These are phyloP conservation scores for Catharus ustulatus DNA, from an alignment of 2,797 vertebrate genomes.

Conservation along the genomic window DNA sequence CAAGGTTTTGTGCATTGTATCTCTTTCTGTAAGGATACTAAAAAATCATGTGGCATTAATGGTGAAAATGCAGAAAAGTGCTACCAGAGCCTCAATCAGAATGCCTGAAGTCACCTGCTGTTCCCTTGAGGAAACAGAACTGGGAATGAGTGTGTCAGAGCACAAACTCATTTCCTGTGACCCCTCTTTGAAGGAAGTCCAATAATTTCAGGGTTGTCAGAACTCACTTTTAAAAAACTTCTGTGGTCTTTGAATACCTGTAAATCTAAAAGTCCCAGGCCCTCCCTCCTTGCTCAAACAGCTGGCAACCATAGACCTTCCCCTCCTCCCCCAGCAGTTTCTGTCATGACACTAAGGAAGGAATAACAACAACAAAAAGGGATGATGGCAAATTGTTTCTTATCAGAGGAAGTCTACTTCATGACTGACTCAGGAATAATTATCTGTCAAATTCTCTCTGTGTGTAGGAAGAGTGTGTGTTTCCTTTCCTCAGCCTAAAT, in stretches of 20 bases:
- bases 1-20: not conserved
- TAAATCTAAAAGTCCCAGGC: not conserved
- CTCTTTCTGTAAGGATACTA: not conserved
- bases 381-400: constrained; percentile 8
- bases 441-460: constrained; percentile 12
- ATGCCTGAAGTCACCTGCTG: not conserved
- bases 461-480: not conserved
- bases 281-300: not conserved
- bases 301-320: not conserved
- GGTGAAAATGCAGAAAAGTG: not conserved
- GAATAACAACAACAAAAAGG: not conserved
- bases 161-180: not conserved
- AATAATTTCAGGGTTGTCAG: not conserved
- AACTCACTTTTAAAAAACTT: not conserved
- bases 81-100: not conserved
- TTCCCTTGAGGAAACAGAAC: not conserved
- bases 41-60: not conserved
- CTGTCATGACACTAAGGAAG: not conserved
- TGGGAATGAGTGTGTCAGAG: not conserved
- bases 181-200: not conserved
- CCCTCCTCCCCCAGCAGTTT: not conserved
- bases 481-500: not conserved
- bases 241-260: not conserved
- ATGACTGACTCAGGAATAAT: constrained; percentile 38
- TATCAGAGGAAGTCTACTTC: constrained; percentile 35